Evolutionary conservation across 2,113 vertebrate species (phyloP).

Genomic region (Poeciliopsis prolifica): DNA sequence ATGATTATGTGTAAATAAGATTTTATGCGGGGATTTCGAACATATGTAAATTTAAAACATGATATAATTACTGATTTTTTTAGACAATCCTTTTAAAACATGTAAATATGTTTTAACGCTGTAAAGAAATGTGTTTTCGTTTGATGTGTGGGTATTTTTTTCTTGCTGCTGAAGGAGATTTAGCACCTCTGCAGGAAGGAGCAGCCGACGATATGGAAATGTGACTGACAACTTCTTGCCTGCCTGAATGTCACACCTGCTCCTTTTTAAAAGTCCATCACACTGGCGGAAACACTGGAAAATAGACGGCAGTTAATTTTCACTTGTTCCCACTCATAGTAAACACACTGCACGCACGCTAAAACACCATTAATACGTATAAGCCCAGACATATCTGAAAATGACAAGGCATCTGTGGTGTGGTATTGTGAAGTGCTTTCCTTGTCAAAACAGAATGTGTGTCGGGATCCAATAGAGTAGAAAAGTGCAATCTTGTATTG

Average conservation of each 20-base stretch:
- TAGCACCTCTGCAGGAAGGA: conserved; percentile 82
- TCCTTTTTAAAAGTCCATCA: conserved; percentile 80
- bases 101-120: background rate
- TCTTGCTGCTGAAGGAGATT: conserved; percentile 84
- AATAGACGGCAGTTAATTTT: conserved; percentile 43
- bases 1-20: too few species aligned
- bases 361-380: conserved; percentile 33
- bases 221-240: conserved; percentile 64
- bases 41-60: background rate
- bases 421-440: conserved; percentile 55
- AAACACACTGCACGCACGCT: conserved; percentile 18
- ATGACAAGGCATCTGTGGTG: conserved; percentile 34
- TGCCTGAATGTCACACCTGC: conserved; percentile 86
- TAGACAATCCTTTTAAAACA: too few species aligned
- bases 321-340: conserved; percentile 42
- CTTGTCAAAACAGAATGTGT: conserved; percentile 67
- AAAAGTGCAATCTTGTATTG: conserved; percentile 77
- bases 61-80: background rate
- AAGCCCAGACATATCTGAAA: conserved; percentile 46
- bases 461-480: conserved; percentile 66
- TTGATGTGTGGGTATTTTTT: conserved; percentile 8
- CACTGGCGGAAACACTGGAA: conserved; percentile 35
- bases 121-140: background rate
- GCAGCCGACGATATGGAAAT: conserved; percentile 86
- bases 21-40: background rate